Percentiles rank a stretch among this genome's conserved stretches.
Conservation (phyloP, 1,140 invertebrate species). For the Gonatopus flavifemur region DNA sequence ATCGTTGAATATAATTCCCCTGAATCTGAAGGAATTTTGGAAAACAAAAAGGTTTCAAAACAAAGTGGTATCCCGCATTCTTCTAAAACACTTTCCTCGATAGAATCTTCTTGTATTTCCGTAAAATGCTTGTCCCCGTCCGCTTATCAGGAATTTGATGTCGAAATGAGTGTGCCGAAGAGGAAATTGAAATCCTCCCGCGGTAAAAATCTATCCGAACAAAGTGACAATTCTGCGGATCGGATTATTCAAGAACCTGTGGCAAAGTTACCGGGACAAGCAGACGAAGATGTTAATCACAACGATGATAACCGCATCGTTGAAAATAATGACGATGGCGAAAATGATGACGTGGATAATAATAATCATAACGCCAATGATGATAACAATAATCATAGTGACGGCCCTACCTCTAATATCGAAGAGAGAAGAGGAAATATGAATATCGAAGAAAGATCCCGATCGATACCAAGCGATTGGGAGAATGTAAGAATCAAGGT, state of each 20-base stretch:
- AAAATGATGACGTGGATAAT: constrained; percentile 4
- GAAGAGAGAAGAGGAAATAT: too few relatives aligned
- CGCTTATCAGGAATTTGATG: constrained; percentile 42
- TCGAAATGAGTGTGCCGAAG: constrained; percentile 37
- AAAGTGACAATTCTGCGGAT: too few relatives aligned
- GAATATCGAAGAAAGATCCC: constrained; percentile 32
- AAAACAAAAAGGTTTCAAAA: too few relatives aligned
- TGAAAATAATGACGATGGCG: not conserved
- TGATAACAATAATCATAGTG: too few relatives aligned
- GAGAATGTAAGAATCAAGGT: constrained; percentile 45
- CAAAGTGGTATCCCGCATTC: too few relatives aligned
- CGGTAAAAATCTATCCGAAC: too few relatives aligned
- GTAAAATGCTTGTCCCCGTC: constrained; percentile 18
- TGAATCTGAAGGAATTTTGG: not conserved
- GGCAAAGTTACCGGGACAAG: not conserved
- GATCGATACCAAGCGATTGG: constrained; percentile 43
- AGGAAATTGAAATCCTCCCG: too few relatives aligned
- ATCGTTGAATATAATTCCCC: not conserved
- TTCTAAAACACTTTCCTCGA: not conserved
- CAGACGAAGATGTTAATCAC: constrained; percentile 1
- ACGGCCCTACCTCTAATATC: too few relatives aligned
- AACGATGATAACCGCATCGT: not conserved
- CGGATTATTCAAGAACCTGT: too few relatives aligned
- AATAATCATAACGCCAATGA: too few relatives aligned
- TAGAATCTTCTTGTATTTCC: constrained; percentile 10